Evolutionary conservation across 2,113 vertebrate species (phyloP).

Genomic region (Coreoperca whiteheadi): DNA sequence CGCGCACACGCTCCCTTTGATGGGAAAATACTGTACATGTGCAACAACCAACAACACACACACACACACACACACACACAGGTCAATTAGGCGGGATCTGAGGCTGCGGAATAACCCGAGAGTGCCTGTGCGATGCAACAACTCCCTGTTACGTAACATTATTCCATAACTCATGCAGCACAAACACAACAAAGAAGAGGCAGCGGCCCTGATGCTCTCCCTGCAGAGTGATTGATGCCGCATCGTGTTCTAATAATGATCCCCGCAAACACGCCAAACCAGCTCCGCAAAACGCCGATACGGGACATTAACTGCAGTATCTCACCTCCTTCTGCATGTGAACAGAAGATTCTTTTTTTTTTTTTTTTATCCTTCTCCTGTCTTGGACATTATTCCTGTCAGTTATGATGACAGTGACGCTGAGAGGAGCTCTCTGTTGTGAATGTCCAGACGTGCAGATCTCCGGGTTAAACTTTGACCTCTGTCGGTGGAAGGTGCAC

Average conservation of each 20-base stretch:
- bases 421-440: background rate
- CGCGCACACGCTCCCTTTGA: background rate
- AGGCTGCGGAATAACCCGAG: background rate
- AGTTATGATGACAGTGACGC: too few relatives aligned
- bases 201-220: background rate
- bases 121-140: slow-evolving; percentile 16
- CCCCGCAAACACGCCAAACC: background rate
- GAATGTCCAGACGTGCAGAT: background rate
- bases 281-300: background rate
- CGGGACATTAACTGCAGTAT: background rate
- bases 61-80: slow-evolving; percentile 21
- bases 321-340: background rate
- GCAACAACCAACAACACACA: background rate
- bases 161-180: slow-evolving; percentile 43
- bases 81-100: background rate
- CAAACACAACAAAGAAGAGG: slow-evolving; percentile 31
- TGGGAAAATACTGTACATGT: slow-evolving; percentile 8
- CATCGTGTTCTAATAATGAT: slow-evolving; percentile 10
- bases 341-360: background rate
- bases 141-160: slow-evolving; percentile 56
- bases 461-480: background rate
- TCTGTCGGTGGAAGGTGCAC: background rate
- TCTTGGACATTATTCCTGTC: background rate
- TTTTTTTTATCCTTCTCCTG: too few relatives aligned
- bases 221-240: slow-evolving; percentile 29